Percentiles rank a stretch among this genome's conserved stretches.
phyloP scores from a whole-genome alignment of 53 echinoderm and acorn worm genomes.

The Temnopleurus reevesii region DNA sequence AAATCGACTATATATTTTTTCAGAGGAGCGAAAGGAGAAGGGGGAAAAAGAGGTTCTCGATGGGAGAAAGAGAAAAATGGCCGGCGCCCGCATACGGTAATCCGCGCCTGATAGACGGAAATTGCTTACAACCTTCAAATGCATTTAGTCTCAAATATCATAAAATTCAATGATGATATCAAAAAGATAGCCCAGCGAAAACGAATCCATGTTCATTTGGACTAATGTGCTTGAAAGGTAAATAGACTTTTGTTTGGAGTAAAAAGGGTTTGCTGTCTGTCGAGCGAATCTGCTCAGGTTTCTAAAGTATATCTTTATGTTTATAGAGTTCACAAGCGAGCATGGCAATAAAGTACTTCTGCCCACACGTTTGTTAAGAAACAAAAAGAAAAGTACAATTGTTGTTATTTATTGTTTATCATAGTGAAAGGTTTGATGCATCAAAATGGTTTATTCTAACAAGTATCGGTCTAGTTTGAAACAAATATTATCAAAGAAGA shows the following conservation, averaged over 20 bases:
- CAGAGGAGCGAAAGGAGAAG: slow-evolving; percentile 3
- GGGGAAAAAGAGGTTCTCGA: neutral
- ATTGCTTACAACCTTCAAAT: slow-evolving; percentile 59
- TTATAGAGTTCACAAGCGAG: neutral
- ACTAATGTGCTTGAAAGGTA: slow-evolving; percentile 55
- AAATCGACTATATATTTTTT: slow-evolving; percentile 17
- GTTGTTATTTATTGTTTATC: neutral
- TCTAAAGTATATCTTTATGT: slow-evolving; percentile 13
- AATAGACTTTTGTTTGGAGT: slow-evolving; percentile 44
- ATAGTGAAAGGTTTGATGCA: neutral
- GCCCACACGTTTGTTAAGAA: too few species aligned
- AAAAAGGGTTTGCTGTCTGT: neutral
- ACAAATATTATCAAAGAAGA: too few species aligned
- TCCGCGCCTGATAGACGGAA: slow-evolving; percentile 53
- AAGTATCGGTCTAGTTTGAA: too few species aligned
- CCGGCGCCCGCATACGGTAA: slow-evolving; percentile 18
- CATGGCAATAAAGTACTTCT: slow-evolving; percentile 9
- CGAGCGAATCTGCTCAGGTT: neutral
- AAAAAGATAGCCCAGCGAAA: slow-evolving; percentile 51
- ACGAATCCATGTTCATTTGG: slow-evolving; percentile 44
- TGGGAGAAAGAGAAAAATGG: slow-evolving; percentile 52
- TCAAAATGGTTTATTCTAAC: neutral
- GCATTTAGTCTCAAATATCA: slow-evolving; percentile 57
- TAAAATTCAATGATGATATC: slow-evolving; percentile 61
- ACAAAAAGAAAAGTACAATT: neutral